These are phyloP conservation scores for Lycocorax pyrrhopterus DNA, from an alignment of 2,113 vertebrate genomes.

Conservation along the genomic window DNA sequence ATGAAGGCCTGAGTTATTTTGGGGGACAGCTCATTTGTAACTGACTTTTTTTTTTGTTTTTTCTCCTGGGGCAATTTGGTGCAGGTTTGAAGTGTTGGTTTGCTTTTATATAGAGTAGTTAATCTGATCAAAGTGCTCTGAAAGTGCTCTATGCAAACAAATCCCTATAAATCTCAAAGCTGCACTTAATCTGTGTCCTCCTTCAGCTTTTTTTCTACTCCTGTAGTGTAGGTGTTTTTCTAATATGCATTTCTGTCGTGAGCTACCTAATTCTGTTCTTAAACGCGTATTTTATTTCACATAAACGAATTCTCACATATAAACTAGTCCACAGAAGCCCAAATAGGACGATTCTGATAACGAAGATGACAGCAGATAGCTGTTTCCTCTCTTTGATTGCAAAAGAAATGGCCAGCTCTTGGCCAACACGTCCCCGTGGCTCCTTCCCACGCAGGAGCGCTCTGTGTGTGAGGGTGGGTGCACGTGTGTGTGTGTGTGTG, in stretches of 20 bases:
- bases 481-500: fast-evolving
- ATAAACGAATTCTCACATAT: not conserved
- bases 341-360: not conserved
- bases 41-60: not conserved
- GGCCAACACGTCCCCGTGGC: not conserved
- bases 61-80: not conserved
- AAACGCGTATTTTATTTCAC: not conserved
- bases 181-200: not conserved
- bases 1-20: not conserved
- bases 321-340: not conserved
- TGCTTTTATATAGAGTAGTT: not conserved
- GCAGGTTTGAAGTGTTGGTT: not conserved
- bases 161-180: not conserved
- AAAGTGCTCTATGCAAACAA: not conserved
- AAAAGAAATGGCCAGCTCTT: not conserved
- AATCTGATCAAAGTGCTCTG: not conserved
- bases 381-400: not conserved
- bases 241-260: not conserved
- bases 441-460: not conserved
- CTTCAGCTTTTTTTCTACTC: not conserved
- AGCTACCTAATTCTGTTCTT: not conserved
- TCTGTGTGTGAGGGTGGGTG: fast-evolving
- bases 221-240: not conserved
- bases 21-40: not conserved
- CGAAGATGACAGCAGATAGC: not conserved